A percentile compares a stretch with the other conserved stretches of the same genome.
Evolutionary conservation across 2,113 vertebrate genomes (phyloP).

Genomic region (Copsychus sechellarum): DNA sequence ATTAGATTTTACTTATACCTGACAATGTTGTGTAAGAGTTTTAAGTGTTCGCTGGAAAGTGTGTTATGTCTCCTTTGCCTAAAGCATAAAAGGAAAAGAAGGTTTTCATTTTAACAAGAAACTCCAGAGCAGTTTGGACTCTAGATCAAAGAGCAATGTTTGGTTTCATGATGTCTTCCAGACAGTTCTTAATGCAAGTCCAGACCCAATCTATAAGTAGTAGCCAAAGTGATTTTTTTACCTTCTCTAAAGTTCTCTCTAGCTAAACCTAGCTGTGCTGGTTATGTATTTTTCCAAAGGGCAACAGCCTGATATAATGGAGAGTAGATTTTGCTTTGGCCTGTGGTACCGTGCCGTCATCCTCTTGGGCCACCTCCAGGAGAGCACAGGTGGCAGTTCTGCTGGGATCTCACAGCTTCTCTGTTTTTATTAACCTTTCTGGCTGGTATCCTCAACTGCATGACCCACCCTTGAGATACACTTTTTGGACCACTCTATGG

Average conservation of each 20-base stretch:
- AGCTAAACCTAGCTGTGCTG: neutral
- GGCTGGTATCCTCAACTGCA: neutral
- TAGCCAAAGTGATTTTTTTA: neutral
- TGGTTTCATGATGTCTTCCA: constrained; percentile 31
- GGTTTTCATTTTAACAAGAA: neutral
- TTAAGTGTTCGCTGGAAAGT: neutral
- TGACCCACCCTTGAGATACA: neutral
- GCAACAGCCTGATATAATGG: neutral
- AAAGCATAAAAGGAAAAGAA: neutral
- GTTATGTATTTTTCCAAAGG: neutral
- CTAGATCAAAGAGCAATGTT: neutral
- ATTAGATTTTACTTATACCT: neutral
- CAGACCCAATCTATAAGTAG: neutral
- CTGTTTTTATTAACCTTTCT: constrained; percentile 22
- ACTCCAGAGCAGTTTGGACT: neutral
- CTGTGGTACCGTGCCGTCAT: neutral
- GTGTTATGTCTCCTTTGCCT: neutral
- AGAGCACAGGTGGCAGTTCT: constrained; percentile 8
- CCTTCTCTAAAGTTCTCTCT: neutral
- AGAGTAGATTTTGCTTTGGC: neutral
- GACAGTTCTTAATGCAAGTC: neutral
- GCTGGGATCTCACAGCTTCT: constrained; percentile 48
- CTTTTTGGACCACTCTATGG: neutral
- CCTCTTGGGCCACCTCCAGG: neutral
- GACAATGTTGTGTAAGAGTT: neutral